Conservation (phyloP, 2,888 invertebrate genomes). For the Drosophila leonis region DNA sequence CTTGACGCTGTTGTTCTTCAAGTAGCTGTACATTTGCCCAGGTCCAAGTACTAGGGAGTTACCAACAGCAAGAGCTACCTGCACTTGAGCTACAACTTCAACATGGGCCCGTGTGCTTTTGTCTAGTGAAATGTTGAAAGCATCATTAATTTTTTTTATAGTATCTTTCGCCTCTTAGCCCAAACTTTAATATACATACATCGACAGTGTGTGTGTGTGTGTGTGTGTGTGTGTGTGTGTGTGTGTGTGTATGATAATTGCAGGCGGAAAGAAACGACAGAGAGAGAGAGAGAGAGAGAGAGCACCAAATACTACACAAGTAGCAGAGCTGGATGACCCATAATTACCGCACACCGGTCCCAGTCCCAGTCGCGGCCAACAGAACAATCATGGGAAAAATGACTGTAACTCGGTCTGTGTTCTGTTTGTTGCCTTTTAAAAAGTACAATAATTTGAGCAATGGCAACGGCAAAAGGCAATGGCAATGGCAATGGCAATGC, state of each 20-base stretch:
- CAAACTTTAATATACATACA: slow-evolving; percentile 58
- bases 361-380: slow-evolving; percentile 50
- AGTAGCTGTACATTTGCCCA: slow-evolving; percentile 70
- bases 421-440: slow-evolving; percentile 41
- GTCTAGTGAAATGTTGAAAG: slow-evolving; percentile 79
- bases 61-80: slow-evolving; percentile 49
- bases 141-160: slow-evolving; percentile 69
- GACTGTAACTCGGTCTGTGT: slow-evolving; percentile 39
- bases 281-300: slow-evolving; percentile 25
- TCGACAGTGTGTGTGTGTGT: slow-evolving; percentile 39
- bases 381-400: slow-evolving; percentile 81
- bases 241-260: slow-evolving; percentile 68
- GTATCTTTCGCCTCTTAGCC: slow-evolving; percentile 60
- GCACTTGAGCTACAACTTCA: slow-evolving; percentile 55
- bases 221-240: slow-evolving; percentile 59
- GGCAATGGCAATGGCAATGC: slow-evolving; percentile 67
- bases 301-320: slow-evolving; percentile 14
- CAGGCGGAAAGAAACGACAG: slow-evolving; percentile 56
- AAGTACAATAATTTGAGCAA: slow-evolving; percentile 76
- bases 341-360: slow-evolving; percentile 71
- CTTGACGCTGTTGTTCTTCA: slow-evolving; percentile 38
- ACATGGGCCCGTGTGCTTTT: slow-evolving; percentile 51
- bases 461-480: slow-evolving; percentile 47
- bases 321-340: slow-evolving; percentile 70
- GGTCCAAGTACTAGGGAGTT: slow-evolving; percentile 29